These are phyloP conservation scores for Sinosuthora webbiana DNA, from an alignment of 2,113 vertebrate species.

Conservation along the genomic window DNA sequence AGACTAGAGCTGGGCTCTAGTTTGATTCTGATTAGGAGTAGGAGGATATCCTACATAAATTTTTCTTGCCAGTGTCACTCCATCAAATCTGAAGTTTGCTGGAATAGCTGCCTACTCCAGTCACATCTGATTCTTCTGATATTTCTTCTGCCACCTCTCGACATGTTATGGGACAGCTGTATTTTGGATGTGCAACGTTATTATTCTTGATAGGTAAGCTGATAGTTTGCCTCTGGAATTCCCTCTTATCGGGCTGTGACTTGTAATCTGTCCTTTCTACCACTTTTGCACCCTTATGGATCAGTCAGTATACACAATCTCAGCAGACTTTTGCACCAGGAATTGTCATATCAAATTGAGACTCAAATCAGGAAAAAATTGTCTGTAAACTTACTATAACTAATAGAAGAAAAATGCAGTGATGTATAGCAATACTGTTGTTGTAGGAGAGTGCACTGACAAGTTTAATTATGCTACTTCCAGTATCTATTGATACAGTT, in stretches of 20 bases:
- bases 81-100: background rate
- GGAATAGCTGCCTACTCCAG: background rate
- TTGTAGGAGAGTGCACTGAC: background rate
- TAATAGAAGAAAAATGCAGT: background rate
- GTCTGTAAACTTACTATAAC: background rate
- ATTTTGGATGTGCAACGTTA: background rate
- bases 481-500: background rate
- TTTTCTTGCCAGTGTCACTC: background rate
- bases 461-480: background rate
- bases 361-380: background rate
- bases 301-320: background rate
- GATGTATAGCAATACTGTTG: background rate
- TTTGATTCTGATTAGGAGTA: background rate
- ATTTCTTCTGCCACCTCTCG: background rate
- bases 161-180: background rate
- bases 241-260: background rate
- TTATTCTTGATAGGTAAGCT: background rate
- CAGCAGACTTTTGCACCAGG: background rate
- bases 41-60: background rate
- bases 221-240: background rate
- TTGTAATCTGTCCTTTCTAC: background rate
- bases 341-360: background rate
- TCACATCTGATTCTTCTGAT: background rate
- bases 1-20: background rate
- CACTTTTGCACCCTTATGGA: background rate